Conservation (phyloP, 2,888 invertebrate species). For the Phlogophora meticulosa region DNA sequence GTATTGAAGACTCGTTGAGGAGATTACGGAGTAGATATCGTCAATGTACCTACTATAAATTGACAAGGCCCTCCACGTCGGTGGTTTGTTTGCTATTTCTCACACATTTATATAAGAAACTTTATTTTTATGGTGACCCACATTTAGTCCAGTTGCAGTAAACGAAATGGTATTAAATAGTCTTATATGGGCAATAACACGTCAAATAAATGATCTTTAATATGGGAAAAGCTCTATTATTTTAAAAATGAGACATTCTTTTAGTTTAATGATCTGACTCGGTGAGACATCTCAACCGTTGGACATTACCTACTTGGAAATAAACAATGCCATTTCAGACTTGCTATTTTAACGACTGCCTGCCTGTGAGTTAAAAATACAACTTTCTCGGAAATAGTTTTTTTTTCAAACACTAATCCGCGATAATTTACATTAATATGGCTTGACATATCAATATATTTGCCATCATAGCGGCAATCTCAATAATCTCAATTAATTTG, state of each 20-base stretch:
- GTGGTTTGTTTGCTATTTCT: conserved; percentile 21
- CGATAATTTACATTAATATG: neutral
- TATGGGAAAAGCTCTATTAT: conserved; percentile 27
- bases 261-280: conserved; percentile 7
- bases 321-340: neutral
- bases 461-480: neutral
- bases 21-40: conserved; percentile 44
- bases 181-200: conserved; percentile 14
- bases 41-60: conserved; percentile 22
- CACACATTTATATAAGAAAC: conserved; percentile 17
- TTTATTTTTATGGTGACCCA: neutral
- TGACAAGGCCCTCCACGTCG: conserved; percentile 31
- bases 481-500: conserved; percentile 27
- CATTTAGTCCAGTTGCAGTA: neutral
- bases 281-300: neutral
- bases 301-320: conserved; percentile 16
- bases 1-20: conserved; percentile 40
- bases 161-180: conserved; percentile 17
- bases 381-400: too few relatives aligned
- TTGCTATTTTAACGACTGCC: neutral
- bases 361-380: neutral
- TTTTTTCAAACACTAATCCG: neutral
- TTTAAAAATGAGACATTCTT: conserved; percentile 15
- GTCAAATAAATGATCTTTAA: conserved; percentile 17
- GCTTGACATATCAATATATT: neutral